Evolutionary conservation across 2,888 invertebrate species (phyloP).

Genomic region (Morinoia aosen): DNA sequence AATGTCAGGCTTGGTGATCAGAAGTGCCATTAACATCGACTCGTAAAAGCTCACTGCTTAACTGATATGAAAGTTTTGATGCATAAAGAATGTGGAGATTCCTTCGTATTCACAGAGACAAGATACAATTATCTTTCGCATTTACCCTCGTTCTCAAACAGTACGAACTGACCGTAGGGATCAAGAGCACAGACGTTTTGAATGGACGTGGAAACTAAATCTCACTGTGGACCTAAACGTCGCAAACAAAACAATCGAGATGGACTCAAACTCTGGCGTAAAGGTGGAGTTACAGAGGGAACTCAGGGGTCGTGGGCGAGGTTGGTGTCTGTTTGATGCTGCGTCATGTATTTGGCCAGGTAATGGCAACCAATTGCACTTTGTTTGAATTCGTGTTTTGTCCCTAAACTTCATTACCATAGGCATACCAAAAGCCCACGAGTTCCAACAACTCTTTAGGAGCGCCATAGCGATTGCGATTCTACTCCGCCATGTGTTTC

Average conservation of each 20-base stretch:
- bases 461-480: background rate
- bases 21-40: background rate
- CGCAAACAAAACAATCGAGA: background rate
- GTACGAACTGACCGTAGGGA: background rate
- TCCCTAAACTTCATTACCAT: constrained; percentile 44
- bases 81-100: background rate
- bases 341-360: constrained; percentile 43
- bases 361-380: constrained; percentile 47
- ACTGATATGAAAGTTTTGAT: background rate
- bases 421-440: background rate
- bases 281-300: constrained; percentile 23
- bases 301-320: background rate
- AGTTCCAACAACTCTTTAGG: constrained; percentile 21
- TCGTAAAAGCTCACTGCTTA: background rate
- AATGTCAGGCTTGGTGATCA: background rate
- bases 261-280: background rate
- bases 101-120: background rate
- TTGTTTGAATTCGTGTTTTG: constrained; percentile 45
- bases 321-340: constrained; percentile 23
- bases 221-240: background rate
- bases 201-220: background rate
- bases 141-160: background rate
- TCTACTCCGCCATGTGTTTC: background rate
- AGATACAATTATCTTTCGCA: background rate
- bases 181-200: background rate